Evolutionary conservation across 2,888 invertebrate genomes (phyloP).

Genomic region (Phymatocera aterrima): DNA sequence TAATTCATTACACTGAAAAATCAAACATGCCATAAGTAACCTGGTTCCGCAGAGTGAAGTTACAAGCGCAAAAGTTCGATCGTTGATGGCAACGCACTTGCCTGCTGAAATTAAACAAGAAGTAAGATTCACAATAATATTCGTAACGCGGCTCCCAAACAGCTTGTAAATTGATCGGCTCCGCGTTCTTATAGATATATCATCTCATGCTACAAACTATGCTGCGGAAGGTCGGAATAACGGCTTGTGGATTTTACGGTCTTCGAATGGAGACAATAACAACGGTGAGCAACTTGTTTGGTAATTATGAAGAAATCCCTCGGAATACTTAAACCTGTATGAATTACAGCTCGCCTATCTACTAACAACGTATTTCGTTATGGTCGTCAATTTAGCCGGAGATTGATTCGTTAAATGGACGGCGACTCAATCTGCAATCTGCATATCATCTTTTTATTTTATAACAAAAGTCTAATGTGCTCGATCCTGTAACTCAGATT

Average conservation of each 20-base stretch:
- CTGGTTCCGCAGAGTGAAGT: constrained; percentile 1
- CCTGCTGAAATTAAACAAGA: constrained; percentile 35
- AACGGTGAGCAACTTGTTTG: not conserved
- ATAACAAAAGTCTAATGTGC: not conserved
- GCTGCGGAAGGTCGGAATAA: constrained; percentile 39
- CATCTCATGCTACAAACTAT: constrained; percentile 42
- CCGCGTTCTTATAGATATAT: constrained; percentile 34
- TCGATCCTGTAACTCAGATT: not conserved
- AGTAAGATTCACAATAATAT: not conserved
- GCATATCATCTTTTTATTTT: not conserved
- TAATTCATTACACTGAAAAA: not conserved
- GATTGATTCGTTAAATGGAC: not conserved
- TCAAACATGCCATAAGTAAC: not conserved
- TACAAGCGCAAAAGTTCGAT: not conserved
- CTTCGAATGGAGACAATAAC: constrained; percentile 27
- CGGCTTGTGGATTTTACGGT: constrained; percentile 33
- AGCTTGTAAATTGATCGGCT: constrained; percentile 33
- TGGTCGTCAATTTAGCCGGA: constrained; percentile 9
- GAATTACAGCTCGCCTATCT: constrained; percentile 20
- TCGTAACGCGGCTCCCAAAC: constrained; percentile 18
- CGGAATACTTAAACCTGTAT: not conserved
- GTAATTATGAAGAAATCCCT: not conserved
- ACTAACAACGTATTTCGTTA: constrained; percentile 12
- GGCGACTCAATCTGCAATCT: not conserved
- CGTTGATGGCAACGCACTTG: constrained; percentile 27